Evolutionary conservation across 2,797 vertebrate species (phyloP).

Genomic region (Macroramphosus scolopax): DNA sequence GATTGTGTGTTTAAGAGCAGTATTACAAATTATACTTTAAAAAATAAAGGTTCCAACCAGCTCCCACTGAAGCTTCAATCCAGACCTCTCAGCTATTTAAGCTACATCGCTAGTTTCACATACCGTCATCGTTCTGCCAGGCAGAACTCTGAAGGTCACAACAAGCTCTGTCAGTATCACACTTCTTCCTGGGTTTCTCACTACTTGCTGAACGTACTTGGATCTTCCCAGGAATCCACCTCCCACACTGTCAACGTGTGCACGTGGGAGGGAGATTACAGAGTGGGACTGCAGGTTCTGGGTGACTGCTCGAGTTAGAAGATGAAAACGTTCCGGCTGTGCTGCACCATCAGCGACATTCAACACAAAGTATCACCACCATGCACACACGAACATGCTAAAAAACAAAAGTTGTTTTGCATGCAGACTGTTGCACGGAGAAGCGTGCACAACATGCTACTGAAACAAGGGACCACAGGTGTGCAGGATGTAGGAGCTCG

Average conservation of each 20-base stretch:
- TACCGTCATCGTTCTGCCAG: background rate
- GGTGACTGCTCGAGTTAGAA: slow-evolving; percentile 8
- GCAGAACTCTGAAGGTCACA: slow-evolving; percentile 9
- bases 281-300: slow-evolving; percentile 19
- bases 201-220: slow-evolving; percentile 30
- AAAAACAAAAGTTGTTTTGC: too few relatives aligned
- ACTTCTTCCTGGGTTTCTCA: slow-evolving; percentile 20
- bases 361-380: too few relatives aligned
- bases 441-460: too few relatives aligned
- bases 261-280: slow-evolving; percentile 52
- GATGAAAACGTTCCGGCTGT: slow-evolving; percentile 3
- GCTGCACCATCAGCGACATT: slow-evolving; percentile 11
- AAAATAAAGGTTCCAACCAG: slow-evolving; percentile 9
- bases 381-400: too few relatives aligned
- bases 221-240: slow-evolving; percentile 53
- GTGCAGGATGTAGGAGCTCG: slow-evolving; percentile 2
- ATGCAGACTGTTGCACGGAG: too few relatives aligned
- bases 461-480: slow-evolving; percentile 28
- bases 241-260: slow-evolving; percentile 32
- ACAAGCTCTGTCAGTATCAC: slow-evolving; percentile 22
- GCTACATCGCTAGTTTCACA: slow-evolving; percentile 6
- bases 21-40: slow-evolving; percentile 2
- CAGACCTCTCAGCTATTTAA: background rate
- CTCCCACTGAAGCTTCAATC: background rate
- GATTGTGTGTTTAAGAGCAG: slow-evolving; percentile 2